Base-by-base conservation (phyloP, 1,140 invertebrate species). In the Diorhabda elongata region DNA sequence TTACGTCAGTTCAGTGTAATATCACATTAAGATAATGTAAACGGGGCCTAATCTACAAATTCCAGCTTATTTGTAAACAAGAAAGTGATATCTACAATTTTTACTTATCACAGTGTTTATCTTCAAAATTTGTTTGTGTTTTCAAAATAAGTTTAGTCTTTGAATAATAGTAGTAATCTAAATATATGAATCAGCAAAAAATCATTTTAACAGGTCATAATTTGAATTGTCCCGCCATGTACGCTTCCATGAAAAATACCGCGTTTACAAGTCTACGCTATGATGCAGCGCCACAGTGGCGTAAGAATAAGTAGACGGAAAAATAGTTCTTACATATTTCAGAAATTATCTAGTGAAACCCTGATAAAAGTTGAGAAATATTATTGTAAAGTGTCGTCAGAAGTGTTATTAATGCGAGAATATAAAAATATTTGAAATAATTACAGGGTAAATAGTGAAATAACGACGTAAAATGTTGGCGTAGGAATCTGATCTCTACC, bases 401-500 rank as follows among this genome's bases (percentile, higher is more conserved):
- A 71, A 68, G 42, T 52, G 42, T 65, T 66, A 47, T 41, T 11
- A 59, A 45, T 64, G 45, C 9, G 26, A 59, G 42, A 8, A 61
- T 11, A 44, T 45, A 41, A 56, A 61, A 42, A 68, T 47, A 60
- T 47, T 42, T 45, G 11, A 61, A 44, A n/a, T 41, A 8, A 44
- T 11, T 8, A 44, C 58, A 69, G 44, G 8, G 9, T 71, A 66
- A 65, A 61, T 60, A 58, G 57, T 58, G 67, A 44, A 68, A 74
- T 70, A 68, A 64, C 61, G 62, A 62, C 61, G 69, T 73, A 76
- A 77, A 75, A 76, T 74, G 71, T 72, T 71, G 73, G 79, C 79
- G 80, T 80, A 80, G 78, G 77, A 80, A 86, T 85, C 83, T 82
- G 84, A 84, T 83, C 83, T 85, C 85, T 85, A 86, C 85, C 81